phyloP scores from a whole-genome alignment of 2,113 vertebrate genomes.

The Corythornis madagascariensis region DNA sequence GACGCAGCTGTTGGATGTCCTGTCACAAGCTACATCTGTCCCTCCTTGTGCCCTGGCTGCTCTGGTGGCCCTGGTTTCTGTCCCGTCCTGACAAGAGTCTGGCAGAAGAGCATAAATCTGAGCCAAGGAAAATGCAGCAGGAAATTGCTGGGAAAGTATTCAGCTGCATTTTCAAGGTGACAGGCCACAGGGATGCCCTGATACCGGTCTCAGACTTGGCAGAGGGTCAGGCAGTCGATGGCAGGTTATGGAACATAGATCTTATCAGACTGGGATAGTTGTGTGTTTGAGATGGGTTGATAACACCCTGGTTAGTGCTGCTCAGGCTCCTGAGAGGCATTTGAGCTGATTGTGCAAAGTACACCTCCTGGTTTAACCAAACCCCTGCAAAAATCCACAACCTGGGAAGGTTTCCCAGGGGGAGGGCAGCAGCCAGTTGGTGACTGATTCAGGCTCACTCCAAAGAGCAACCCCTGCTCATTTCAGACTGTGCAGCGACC shows the following conservation, averaged over 20 bases:
- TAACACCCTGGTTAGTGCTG: neutral
- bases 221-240: neutral
- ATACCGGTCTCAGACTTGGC: neutral
- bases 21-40: fast-evolving
- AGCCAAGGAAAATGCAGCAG: neutral
- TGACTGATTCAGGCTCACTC: neutral
- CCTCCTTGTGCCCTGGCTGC: neutral
- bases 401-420: fast-evolving
- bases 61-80: neutral
- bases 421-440: neutral
- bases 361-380: too few relatives aligned
- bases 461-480: neutral
- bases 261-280: neutral
- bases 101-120: neutral
- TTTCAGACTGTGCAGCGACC: neutral
- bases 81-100: neutral
- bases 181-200: neutral
- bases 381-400: neutral
- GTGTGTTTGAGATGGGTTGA: neutral
- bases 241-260: neutral
- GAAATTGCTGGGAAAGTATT: neutral
- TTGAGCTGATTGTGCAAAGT: neutral
- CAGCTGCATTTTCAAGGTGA: neutral
- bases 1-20: neutral
- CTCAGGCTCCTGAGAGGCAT: neutral